These are phyloP conservation scores for Pterobdella sp. DNA, from an alignment of 2,888 invertebrate genomes.

Conservation along the genomic window DNA sequence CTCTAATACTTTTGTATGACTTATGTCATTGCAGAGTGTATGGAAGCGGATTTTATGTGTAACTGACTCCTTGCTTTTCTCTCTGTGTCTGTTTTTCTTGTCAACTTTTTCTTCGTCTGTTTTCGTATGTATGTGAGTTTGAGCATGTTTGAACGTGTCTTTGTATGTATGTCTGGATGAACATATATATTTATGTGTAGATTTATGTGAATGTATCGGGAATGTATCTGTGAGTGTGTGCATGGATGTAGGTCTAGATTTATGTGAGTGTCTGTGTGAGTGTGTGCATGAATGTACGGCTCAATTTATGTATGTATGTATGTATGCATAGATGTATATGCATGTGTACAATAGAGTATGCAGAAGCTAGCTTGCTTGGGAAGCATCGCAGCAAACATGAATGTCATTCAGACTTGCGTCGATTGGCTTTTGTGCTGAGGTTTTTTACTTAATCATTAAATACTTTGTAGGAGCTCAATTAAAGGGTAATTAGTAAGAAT, in stretches of 20 bases:
- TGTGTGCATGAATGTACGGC: neutral
- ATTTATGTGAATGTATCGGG: neutral
- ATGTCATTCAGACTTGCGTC: too few species aligned
- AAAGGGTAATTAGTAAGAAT: too few species aligned
- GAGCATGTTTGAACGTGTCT: neutral
- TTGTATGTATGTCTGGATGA: neutral
- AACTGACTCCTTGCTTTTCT: too few species aligned
- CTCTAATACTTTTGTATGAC: too few species aligned
- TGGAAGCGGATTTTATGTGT: too few species aligned
- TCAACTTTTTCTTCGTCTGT: too few species aligned
- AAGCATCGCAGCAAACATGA: too few species aligned
- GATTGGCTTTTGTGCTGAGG: too few species aligned
- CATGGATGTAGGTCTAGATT: neutral
- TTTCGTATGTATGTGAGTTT: neutral
- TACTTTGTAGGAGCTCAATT: too few species aligned
- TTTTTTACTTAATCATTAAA: too few species aligned
- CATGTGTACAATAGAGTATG: neutral
- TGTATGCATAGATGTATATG: neutral
- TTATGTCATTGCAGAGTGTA: too few species aligned
- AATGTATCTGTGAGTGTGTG: neutral
- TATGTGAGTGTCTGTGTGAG: neutral
- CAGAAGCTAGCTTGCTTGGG: conserved; percentile 6
- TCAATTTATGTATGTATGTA: neutral
- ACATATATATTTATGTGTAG: neutral
- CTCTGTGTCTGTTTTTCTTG: too few species aligned